Percentiles rank a stretch among this genome's conserved stretches.
Evolutionary conservation across 2,113 vertebrate genomes (phyloP).

Genomic region (Onychorhynchus coronatus): DNA sequence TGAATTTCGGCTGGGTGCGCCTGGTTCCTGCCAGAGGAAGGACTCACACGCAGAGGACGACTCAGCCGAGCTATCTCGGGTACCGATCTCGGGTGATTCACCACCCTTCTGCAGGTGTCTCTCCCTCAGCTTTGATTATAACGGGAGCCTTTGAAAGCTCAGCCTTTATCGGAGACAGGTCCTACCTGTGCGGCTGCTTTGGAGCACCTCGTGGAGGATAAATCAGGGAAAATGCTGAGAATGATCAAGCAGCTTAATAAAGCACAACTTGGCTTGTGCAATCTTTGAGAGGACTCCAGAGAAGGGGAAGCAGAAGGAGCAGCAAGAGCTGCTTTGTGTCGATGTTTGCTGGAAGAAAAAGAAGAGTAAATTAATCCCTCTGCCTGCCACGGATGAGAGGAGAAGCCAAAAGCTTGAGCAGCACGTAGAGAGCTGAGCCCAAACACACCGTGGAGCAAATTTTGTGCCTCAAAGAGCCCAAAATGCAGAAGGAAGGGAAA

Average conservation of each 20-base stretch:
- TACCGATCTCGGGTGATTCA: conserved; percentile 19
- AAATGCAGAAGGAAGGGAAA: background rate
- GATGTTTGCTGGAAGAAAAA: background rate
- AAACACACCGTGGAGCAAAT: too few relatives aligned
- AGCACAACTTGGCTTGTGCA: background rate
- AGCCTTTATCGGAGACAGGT: background rate
- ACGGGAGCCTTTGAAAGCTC: background rate
- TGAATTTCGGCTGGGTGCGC: background rate
- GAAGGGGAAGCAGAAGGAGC: background rate
- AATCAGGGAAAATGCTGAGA: background rate
- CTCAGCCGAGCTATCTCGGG: background rate
- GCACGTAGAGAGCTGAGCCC: background rate
- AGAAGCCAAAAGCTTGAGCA: background rate
- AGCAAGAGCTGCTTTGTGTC: background rate
- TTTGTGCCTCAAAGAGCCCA: background rate
- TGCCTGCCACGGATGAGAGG: background rate
- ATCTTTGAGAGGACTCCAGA: background rate
- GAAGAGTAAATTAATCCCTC: background rate
- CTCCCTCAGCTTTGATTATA: background rate
- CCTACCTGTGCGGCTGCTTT: background rate
- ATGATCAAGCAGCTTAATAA: background rate
- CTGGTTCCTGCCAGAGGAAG: background rate
- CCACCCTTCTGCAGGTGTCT: conserved; percentile 24
- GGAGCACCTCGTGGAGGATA: background rate
- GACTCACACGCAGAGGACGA: accelerated